Percentiles rank a stretch among this genome's conserved stretches.
Evolutionary conservation across 2,113 vertebrate genomes (phyloP).

Genomic region (Oryzias javanicus): DNA sequence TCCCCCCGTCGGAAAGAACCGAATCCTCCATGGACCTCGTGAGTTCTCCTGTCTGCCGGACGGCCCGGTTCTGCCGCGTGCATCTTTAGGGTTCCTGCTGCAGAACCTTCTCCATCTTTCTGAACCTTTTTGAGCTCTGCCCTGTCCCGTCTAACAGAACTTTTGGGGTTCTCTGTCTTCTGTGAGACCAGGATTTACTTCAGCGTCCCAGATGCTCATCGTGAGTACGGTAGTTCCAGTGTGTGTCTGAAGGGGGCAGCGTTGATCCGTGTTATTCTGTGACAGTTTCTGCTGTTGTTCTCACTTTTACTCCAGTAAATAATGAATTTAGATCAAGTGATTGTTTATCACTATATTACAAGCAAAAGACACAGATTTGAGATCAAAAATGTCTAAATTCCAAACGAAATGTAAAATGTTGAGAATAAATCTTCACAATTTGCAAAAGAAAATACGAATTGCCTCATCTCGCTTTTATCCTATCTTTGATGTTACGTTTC

Average conservation of each 20-base stretch:
- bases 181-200: constrained; percentile 75
- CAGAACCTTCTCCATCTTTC: background rate
- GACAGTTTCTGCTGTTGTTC: background rate
- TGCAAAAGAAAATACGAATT: too few species aligned
- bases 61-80: background rate
- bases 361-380: too few species aligned
- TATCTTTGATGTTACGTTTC: too few species aligned
- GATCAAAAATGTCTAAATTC: too few species aligned
- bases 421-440: too few species aligned
- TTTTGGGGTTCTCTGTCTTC: constrained; percentile 77
- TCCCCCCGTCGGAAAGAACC: constrained; percentile 89
- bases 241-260: constrained; percentile 47
- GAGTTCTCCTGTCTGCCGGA: constrained; percentile 57
- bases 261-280: constrained; percentile 12
- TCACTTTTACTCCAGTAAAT: too few species aligned
- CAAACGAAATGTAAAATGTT: too few species aligned
- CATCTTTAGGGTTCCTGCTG: background rate
- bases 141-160: constrained; percentile 66
- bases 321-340: too few species aligned
- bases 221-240: constrained; percentile 70
- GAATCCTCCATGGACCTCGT: constrained; percentile 70
- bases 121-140: constrained; percentile 22
- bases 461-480: too few species aligned
- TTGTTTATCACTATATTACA: too few species aligned
- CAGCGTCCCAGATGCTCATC: constrained; percentile 73